Percentiles rank a stretch among this genome's conserved stretches.
Evolutionary conservation across 2,797 vertebrate species (phyloP).

Genomic region (Sardinella longiceps): DNA sequence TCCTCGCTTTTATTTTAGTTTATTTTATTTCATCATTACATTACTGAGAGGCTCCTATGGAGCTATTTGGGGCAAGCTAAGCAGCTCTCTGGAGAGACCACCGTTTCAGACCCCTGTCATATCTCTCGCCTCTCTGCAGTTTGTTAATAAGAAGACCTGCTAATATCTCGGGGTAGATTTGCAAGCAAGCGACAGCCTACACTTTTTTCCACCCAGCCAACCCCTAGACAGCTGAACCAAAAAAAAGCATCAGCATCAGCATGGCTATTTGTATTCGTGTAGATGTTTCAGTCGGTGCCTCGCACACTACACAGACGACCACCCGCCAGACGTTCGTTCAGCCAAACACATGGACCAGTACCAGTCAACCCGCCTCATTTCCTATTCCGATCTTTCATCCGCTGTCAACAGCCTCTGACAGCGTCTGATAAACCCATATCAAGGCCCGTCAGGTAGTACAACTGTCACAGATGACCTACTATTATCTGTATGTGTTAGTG

Average conservation of each 20-base stretch:
- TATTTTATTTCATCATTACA: too few species aligned
- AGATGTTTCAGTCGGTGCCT: not conserved
- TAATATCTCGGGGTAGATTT: not conserved
- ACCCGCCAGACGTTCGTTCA: not conserved
- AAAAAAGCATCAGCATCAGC: not conserved
- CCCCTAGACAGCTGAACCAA: not conserved
- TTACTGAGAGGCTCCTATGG: not conserved
- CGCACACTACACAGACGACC: not conserved
- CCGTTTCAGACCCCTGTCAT: not conserved
- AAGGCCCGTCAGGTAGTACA: conserved; percentile 22
- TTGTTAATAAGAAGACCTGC: conserved; percentile 9
- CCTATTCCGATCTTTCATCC: conserved; percentile 33
- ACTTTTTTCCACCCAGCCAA: not conserved
- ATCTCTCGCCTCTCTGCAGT: not conserved
- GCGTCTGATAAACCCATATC: not conserved
- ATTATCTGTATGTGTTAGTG: not conserved
- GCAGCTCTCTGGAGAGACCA: not conserved
- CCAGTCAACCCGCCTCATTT: not conserved
- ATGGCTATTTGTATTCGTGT: not conserved
- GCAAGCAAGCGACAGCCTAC: not conserved
- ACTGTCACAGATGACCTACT: conserved; percentile 26
- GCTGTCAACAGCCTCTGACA: conserved; percentile 14
- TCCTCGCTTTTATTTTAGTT: not conserved
- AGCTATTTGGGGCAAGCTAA: not conserved
- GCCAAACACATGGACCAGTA: not conserved